Evolutionary conservation across 2,113 vertebrate genomes (phyloP), one percentile per base, ranked within the genome.

Genomic region (Macaca mulatta): DNA sequence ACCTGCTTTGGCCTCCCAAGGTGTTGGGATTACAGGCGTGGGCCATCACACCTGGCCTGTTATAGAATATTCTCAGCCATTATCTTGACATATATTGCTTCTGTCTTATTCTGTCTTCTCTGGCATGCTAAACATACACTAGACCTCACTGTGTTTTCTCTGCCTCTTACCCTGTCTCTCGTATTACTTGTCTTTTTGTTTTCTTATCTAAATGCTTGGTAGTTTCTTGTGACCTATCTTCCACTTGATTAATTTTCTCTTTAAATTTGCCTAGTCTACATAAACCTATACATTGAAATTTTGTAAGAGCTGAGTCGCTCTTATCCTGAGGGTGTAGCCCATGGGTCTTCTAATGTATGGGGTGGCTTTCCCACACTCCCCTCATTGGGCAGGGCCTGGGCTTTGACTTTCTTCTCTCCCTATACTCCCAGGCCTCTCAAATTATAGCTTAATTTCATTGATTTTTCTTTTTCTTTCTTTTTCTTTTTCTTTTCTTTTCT

Each of bases 151-250:
- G 38, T 70, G 48, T 95, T 80, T 85, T 86, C 74, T 93, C 30
- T 90, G 75, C 35, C 55, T 90, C 17, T 85, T 90, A 50, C 35
- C 7, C 32, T 90, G 11, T 81, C 69, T 93, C 93, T 27, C 75
- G 32, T 67, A n/a, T 67, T 84, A 12, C 35, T 82, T n/a, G 27
- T 67, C 48, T 93, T 87, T 92, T 79, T 38, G 20, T 91, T 82
- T 18, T 22, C 69, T 72, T 43, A 5, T 12, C 40, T 87, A n/a
- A 82, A 55, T 83, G 45, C 18, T 78, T 72, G 78, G 61, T 74
- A 50, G n/a, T 94, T 91, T 96, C 67, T 94, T 92, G 38, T 85
- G 38, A 89, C 32, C 30, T 88, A 25, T 50, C 18, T 67, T 67
- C 8, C 1, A n/a, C 30, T 85, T 96, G 12, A 9, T 61, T 86